Conservation (phyloP, 2,888 invertebrate species). For the Amiota mariae region DNA sequence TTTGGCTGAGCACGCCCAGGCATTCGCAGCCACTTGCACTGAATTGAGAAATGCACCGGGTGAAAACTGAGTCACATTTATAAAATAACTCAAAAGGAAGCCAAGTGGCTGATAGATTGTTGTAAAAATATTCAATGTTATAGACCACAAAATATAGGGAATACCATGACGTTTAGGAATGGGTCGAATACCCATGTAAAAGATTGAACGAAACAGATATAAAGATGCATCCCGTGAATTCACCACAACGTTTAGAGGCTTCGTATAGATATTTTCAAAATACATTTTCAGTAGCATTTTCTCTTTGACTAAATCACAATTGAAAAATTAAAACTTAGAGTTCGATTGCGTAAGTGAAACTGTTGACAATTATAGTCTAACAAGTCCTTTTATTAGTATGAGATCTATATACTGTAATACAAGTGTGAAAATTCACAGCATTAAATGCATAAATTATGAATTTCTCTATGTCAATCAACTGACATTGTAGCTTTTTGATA, state of each 20-base stretch:
- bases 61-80: conserved; percentile 44
- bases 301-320: no score
- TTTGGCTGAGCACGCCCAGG: conserved; percentile 57
- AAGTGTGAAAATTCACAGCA: no score
- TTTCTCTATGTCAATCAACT: no score
- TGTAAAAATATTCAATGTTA: conserved; percentile 46
- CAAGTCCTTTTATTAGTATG: no score
- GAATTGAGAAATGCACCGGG: conserved; percentile 60
- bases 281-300: no score
- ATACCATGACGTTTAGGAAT: conserved; percentile 41
- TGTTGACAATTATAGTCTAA: no score
- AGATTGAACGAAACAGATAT: conserved; percentile 49
- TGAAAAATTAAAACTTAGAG: no score
- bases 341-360: no score
- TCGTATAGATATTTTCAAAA: conserved; percentile 47
- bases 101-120: conserved; percentile 53
- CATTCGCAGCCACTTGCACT: conserved; percentile 58
- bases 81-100: conserved; percentile 40
- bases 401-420: no score
- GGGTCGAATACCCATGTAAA: conserved; percentile 51
- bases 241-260: conserved; percentile 25
- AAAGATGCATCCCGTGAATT: conserved; percentile 43
- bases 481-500: no score
- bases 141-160: conserved; percentile 46
- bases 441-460: no score